Conservation (phyloP, 2,797 vertebrate species). For the Falco rusticolus region DNA sequence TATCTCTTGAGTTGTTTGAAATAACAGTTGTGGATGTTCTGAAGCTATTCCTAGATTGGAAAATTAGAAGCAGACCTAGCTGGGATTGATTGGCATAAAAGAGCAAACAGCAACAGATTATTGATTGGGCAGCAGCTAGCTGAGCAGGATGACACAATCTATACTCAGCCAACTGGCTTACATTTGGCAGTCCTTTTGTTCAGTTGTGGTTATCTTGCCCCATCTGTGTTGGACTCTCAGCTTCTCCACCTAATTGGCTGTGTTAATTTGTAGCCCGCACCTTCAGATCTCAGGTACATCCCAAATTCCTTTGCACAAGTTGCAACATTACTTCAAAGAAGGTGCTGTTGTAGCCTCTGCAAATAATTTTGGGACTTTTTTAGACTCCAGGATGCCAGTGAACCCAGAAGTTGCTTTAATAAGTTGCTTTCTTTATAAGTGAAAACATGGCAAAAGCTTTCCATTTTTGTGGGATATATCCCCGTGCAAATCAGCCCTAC, state of each 20-base stretch:
- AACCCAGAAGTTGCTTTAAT: slow-evolving; percentile 45
- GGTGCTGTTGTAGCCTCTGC: slow-evolving; percentile 46
- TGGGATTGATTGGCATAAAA: slow-evolving; percentile 28
- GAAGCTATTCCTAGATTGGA: slow-evolving; percentile 44
- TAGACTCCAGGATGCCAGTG: slow-evolving; percentile 27
- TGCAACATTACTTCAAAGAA: slow-evolving; percentile 70
- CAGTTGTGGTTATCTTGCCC: slow-evolving; percentile 47
- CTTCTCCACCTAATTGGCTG: slow-evolving; percentile 61
- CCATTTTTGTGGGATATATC: neutral
- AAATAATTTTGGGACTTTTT: slow-evolving; percentile 55
- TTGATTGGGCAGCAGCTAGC: slow-evolving; percentile 44
- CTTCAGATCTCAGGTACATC: slow-evolving; percentile 64
- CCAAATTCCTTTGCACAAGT: slow-evolving; percentile 62
- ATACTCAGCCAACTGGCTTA: slow-evolving; percentile 23
- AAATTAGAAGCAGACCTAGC: slow-evolving; percentile 40
- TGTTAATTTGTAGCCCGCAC: slow-evolving; percentile 58
- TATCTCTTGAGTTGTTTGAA: slow-evolving; percentile 40
- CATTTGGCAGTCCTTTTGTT: slow-evolving; percentile 49
- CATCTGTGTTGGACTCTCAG: slow-evolving; percentile 52
- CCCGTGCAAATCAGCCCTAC: neutral
- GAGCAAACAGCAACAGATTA: slow-evolving; percentile 30
- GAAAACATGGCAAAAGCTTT: slow-evolving; percentile 9
- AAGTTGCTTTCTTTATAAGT: slow-evolving; percentile 15
- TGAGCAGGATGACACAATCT: slow-evolving; percentile 9
- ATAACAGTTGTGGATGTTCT: slow-evolving; percentile 29